These are phyloP conservation scores for Ellobius talpinus DNA, from an alignment of 2,113 vertebrate species.

Conservation along the genomic window DNA sequence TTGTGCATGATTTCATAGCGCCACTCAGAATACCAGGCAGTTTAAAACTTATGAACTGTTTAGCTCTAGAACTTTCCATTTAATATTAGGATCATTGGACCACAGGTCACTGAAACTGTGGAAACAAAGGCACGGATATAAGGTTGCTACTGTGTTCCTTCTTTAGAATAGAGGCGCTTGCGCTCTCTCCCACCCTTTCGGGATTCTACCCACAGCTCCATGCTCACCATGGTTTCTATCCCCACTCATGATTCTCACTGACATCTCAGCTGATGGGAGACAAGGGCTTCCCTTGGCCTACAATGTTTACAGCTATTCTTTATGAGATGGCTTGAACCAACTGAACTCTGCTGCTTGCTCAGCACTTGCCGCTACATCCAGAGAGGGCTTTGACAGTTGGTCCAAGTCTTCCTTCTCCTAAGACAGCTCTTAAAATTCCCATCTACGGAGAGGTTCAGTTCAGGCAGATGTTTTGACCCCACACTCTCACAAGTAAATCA, in stretches of 20 bases:
- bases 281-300: neutral
- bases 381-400: neutral
- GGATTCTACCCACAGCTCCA: neutral
- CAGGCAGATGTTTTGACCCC: neutral
- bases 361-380: slow-evolving; percentile 1
- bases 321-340: neutral
- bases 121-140: neutral
- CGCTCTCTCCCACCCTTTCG: neutral
- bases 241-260: neutral
- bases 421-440: slow-evolving; percentile 12
- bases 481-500: neutral
- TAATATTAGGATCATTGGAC: neutral
- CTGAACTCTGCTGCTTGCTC: slow-evolving; percentile 26
- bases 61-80: neutral
- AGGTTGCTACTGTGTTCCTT: neutral
- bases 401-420: slow-evolving; percentile 14
- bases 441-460: neutral
- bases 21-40: neutral
- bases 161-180: fast-evolving
- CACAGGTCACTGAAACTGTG: neutral
- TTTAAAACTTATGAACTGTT: neutral
- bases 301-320: neutral
- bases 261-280: neutral
- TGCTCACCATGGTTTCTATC: neutral
- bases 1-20: neutral